Evolutionary conservation across 2,888 invertebrate species (phyloP).

Genomic region (Peribatodes rhomboidaria): DNA sequence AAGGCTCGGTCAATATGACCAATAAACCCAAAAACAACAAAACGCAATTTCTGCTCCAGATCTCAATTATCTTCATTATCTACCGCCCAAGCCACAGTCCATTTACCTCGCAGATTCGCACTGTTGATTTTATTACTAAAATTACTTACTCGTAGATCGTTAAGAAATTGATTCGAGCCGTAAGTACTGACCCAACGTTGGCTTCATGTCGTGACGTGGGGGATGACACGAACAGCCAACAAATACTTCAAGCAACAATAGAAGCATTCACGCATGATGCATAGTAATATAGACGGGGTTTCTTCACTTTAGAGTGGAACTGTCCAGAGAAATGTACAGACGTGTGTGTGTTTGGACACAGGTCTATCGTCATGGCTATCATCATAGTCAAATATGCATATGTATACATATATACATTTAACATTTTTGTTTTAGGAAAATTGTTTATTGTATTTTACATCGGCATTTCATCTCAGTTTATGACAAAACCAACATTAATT

Average conservation of each 20-base stretch:
- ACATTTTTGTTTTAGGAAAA: not conserved
- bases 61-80: constrained; percentile 46
- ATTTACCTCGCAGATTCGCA: constrained; percentile 61
- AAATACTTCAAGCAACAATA: not conserved
- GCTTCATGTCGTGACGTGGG: constrained; percentile 12
- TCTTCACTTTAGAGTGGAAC: not conserved
- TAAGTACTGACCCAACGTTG: constrained; percentile 23
- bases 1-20: constrained; percentile 1
- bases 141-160: constrained; percentile 57
- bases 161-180: constrained; percentile 27
- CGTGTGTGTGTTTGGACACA: not conserved
- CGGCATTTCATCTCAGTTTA: not conserved
- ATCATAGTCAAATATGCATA: too few species aligned
- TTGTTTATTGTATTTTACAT: not conserved
- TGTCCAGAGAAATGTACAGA: not conserved
- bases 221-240: constrained; percentile 17
- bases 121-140: constrained; percentile 61
- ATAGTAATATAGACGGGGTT: constrained; percentile 1
- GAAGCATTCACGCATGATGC: constrained; percentile 2
- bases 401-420: too few species aligned
- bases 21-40: constrained; percentile 19
- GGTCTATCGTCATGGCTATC: too few species aligned
- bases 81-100: constrained; percentile 49
- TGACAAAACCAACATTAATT: not conserved
- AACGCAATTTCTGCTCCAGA: constrained; percentile 50